Conservation (phyloP, 2,888 invertebrate species). For the Acanthopleura granulata region DNA sequence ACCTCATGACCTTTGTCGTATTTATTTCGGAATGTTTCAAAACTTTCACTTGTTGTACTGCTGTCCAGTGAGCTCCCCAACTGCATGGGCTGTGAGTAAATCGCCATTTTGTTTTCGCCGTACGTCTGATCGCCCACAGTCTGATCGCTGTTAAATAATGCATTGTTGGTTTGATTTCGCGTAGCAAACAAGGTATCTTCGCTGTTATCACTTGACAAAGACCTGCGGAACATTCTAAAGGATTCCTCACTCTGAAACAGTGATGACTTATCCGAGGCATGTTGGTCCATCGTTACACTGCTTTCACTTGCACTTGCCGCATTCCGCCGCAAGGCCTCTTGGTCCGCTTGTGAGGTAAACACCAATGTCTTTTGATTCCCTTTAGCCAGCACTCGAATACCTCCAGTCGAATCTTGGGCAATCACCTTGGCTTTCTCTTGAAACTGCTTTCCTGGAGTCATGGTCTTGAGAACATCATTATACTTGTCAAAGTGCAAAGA, state of each 20-base stretch:
- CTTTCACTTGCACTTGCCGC: neutral
- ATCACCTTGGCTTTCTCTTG: slow-evolving; percentile 44
- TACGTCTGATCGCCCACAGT: neutral
- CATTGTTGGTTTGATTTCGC: slow-evolving; percentile 6
- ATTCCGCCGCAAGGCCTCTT: neutral
- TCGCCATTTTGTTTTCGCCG: neutral
- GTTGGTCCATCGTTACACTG: slow-evolving; percentile 6
- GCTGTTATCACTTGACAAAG: slow-evolving; percentile 8
- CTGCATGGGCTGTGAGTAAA: neutral
- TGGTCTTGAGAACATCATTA: slow-evolving; percentile 47
- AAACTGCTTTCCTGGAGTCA: slow-evolving; percentile 38
- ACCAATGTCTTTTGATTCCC: slow-evolving; percentile 32
- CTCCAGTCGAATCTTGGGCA: slow-evolving; percentile 52
- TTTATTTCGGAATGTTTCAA: neutral
- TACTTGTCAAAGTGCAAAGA: slow-evolving; percentile 51
- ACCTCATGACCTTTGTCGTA: neutral
- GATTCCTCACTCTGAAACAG: slow-evolving; percentile 5
- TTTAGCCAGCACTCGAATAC: slow-evolving; percentile 47
- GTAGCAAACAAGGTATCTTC: neutral
- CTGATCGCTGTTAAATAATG: neutral
- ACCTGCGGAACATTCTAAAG: slow-evolving; percentile 2
- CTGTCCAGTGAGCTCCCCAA: neutral
- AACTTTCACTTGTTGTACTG: slow-evolving; percentile 14
- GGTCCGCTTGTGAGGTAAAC: slow-evolving; percentile 1
- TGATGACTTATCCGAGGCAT: neutral